phyloP scores from a whole-genome alignment of 1,140 invertebrate genomes.

The Bactericera cockerelli region DNA sequence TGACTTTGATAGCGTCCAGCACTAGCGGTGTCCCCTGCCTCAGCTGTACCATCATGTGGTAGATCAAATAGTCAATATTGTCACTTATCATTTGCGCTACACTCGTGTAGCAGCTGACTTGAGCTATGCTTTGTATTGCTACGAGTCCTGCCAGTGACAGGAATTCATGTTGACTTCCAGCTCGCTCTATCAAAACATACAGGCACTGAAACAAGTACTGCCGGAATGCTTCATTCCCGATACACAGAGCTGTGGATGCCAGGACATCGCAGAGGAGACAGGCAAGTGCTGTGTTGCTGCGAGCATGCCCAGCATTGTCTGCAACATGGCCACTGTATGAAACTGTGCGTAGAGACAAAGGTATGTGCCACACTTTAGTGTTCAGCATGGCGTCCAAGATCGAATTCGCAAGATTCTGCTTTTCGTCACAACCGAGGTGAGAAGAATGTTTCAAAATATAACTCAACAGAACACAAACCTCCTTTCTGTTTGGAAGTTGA shows the following conservation, averaged over 20 bases:
- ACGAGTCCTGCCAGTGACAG: conserved; percentile 36
- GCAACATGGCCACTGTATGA: conserved; percentile 16
- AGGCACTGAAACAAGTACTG: conserved; percentile 41
- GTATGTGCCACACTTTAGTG: conserved; percentile 39
- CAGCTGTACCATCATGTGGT: conserved; percentile 43
- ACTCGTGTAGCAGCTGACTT: conserved; percentile 31
- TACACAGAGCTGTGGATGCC: conserved; percentile 35
- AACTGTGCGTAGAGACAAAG: conserved; percentile 28
- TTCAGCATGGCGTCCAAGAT: conserved; percentile 37
- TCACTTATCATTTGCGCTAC: conserved; percentile 36
- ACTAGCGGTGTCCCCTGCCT: conserved; percentile 36
- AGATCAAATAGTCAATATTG: conserved; percentile 50
- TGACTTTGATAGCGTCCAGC: conserved; percentile 40
- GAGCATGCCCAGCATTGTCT: conserved; percentile 31
- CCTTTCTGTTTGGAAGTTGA: conserved; percentile 31
- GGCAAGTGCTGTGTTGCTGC: conserved; percentile 36
- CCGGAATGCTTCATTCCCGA: conserved; percentile 32
- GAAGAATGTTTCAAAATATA: conserved; percentile 32
- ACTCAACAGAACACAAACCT: conserved; percentile 37
- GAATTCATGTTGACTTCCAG: conserved; percentile 30
- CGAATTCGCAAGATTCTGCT: conserved; percentile 27
- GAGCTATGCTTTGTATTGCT: conserved; percentile 36
- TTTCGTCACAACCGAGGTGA: not conserved
- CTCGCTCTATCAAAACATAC: conserved; percentile 47
- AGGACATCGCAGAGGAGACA: conserved; percentile 46